Base-by-base conservation (phyloP, 1,140 invertebrate genomes). In the Cherax quadricarinatus region DNA sequence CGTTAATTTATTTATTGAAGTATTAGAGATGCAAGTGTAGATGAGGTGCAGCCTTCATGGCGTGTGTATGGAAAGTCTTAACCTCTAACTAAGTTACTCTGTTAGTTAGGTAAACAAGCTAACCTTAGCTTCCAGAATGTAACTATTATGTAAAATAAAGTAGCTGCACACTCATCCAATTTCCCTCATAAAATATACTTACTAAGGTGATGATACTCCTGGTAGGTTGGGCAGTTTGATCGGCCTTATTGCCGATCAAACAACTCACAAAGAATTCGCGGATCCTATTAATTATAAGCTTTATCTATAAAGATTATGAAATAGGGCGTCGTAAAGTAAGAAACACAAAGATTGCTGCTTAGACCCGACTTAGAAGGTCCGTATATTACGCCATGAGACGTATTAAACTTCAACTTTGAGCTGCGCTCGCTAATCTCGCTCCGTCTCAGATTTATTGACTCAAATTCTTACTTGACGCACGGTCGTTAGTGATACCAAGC, bases 231-330 rank as follows among this genome's bases (percentile, higher is more conserved):
- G 79, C 41, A 53, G 24, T 24, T 75, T 6, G 70, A 75, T 75
- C 70, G 12, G n/a, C 70, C 70, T 24, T 75, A 75, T 75, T 75
- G 79, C 41, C 51, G 79, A 81, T 81, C 51, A 81, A n/a, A 81
- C 48, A 53, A 49, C 51, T 81, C 48, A 81, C 79, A 81, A 81
- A 81, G 79, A 51, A 81, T 48, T 81, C 79, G 79, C 51, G 49
- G 51, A 81, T 81, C 48, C 79, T 51, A 53, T 81, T 81, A 81
- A 81, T 81, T 81, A 81, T 81, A 81, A 53, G 48, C 48, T 18
- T 81, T 81, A 81, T 81, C 79, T 81, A 51, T 81, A 81, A 51
- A 51, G 16, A 81, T 53, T 53, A 81, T 81, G 79, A 81, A 81
- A 81, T 18, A 81, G 14, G 3, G 51, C 79, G 14, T 81, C 79